Conservation (phyloP, 2,888 invertebrate species). For the Epistrophella euchroma region DNA sequence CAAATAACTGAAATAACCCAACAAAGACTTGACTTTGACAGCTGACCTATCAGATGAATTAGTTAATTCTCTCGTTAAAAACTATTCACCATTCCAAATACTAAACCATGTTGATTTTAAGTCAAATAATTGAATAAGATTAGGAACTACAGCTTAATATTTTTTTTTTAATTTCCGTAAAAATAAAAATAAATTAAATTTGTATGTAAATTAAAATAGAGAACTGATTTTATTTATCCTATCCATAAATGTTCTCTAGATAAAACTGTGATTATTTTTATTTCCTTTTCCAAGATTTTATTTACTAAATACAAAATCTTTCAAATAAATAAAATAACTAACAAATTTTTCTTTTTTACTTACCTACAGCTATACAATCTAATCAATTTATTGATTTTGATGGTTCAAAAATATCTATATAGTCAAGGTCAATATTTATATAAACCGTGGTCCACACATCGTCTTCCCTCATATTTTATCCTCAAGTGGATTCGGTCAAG, state of each 20-base stretch:
- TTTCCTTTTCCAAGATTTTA: slow-evolving; percentile 47
- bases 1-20: no score
- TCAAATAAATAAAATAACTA: not conserved
- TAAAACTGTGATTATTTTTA: slow-evolving; percentile 70
- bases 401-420: not conserved
- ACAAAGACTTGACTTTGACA: no score
- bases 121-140: no score
- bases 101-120: no score
- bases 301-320: slow-evolving; percentile 45
- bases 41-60: no score
- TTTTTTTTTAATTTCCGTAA: no score
- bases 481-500: slow-evolving; percentile 57
- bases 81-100: no score
- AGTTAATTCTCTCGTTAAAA: no score
- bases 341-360: not conserved
- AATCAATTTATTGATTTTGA: slow-evolving; percentile 62
- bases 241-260: slow-evolving; percentile 34
- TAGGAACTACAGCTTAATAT: no score
- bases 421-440: slow-evolving; percentile 54
- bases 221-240: not conserved
- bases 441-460: not conserved
- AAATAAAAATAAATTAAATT: no score
- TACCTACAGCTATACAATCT: no score
- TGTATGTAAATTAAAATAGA: not conserved
- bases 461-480: not conserved